Evolutionary conservation across 2,113 vertebrate species (phyloP).

Genomic region (Silurus meridionalis): DNA sequence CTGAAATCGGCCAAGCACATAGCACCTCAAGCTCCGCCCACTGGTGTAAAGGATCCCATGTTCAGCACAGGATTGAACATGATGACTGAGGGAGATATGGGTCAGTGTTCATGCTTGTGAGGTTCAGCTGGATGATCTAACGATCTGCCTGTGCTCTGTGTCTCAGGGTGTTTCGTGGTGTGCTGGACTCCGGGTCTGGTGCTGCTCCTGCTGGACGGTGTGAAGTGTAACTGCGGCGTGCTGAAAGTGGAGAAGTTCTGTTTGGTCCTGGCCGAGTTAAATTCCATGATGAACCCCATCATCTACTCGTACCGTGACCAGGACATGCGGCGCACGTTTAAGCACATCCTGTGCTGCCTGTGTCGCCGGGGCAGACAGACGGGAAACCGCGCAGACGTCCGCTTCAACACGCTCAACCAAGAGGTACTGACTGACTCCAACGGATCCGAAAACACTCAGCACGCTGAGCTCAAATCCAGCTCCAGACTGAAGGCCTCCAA

Average conservation of each 20-base stretch:
- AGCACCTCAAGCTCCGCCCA: no score
- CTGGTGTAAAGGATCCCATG: no score
- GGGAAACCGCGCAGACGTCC: slow-evolving; percentile 42
- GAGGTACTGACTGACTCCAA: slow-evolving; percentile 74
- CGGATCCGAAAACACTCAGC: slow-evolving; percentile 33
- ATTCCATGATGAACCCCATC: slow-evolving; percentile 75
- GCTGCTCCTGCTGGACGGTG: slow-evolving; percentile 79
- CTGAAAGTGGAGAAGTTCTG: slow-evolving; percentile 70
- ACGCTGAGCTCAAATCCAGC: slow-evolving; percentile 24
- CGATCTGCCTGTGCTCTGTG: background rate
- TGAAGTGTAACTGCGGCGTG: slow-evolving; percentile 55
- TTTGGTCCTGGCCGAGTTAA: slow-evolving; percentile 75
- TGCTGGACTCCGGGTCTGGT: slow-evolving; percentile 89
- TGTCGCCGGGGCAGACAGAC: slow-evolving; percentile 13
- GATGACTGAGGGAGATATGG: background rate
- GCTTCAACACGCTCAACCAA: slow-evolving; percentile 69
- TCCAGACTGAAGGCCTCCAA: background rate
- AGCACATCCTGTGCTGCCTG: slow-evolving; percentile 64
- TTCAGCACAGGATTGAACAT: no score
- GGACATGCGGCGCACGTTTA: slow-evolving; percentile 74
- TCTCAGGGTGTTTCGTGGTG: slow-evolving; percentile 73
- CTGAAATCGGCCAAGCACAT: no score
- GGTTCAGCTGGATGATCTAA: background rate
- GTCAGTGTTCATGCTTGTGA: background rate
- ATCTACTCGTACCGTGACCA: slow-evolving; percentile 76